Evolutionary conservation across 64 coral and sea anemone species (phyloP), one percentile per base, ranked within the genome.

Genomic region (Trachythela sp.): DNA sequence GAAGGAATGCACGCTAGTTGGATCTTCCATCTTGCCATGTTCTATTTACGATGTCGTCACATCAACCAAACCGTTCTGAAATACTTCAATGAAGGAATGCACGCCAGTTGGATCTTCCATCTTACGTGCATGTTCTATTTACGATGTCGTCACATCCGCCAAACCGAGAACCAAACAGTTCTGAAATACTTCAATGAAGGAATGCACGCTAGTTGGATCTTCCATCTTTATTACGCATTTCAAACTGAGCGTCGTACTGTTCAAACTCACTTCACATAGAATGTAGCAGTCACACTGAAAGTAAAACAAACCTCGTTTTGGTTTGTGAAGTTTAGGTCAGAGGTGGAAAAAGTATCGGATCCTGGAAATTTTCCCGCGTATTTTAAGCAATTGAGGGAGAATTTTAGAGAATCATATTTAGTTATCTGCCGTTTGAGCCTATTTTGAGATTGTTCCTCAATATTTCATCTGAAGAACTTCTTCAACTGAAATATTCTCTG

Each of bases 181-280:
- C 30, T 80, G 75, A 36, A 80, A 80, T 9, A 80, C 15, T 80
- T 80, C 75, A 15, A 80, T 80, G 75, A 80, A 80, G 30, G 75
- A 3, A 80, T 80, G 75, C 31, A 80, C 75, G 37, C 35, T 35
- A n/a, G 75, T 80, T 9, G 75, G 75, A 39, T 80, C 75, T 30
- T 80, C 75, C 75, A 80, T 80, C 30, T 80, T 80, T 9, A 80
- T 80, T 6, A 80, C 2, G 13, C 20, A 37, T 30, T 38, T 80
- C 10, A 80, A 0, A 34, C 13, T 22, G 7, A 39, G 13, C 34
- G 75, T 80, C 7, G 75, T 37, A 29, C 75, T 80, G 37, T 80
- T 1, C 75, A 80, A 30, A 39, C 2, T 1, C 8, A 80, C 75
- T 38, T 80, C 75, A 10, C 75, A 80, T 30, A 80, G 14, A 36